phyloP scores from a whole-genome alignment of 1,140 invertebrate genomes.

The Matsumurasca onukii region DNA sequence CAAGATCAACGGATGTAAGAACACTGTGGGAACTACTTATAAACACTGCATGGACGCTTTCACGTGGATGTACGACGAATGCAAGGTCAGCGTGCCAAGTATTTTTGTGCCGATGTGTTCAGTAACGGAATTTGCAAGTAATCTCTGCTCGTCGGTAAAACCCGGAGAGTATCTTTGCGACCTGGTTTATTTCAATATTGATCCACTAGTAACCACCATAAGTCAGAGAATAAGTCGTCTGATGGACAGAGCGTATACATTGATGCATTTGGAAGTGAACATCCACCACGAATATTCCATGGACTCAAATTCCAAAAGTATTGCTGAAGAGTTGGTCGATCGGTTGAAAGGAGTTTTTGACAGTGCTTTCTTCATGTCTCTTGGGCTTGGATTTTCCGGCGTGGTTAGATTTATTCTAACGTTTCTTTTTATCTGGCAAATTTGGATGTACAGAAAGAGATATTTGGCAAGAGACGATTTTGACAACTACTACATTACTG shows the following conservation, averaged over 20 bases:
- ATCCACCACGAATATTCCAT: not conserved
- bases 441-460: not conserved
- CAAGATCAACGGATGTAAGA: constrained; percentile 16
- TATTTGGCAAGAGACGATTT: not conserved
- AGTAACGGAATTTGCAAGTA: not conserved
- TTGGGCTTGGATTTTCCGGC: not conserved
- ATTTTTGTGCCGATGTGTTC: not conserved
- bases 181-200: constrained; percentile 3
- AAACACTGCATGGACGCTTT: constrained; percentile 8
- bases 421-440: not conserved
- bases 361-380: not conserved
- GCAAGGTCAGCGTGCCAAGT: not conserved
- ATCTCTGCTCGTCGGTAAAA: not conserved
- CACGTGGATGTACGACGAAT: constrained; percentile 10
- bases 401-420: not conserved
- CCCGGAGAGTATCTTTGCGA: constrained; percentile 3
- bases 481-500: constrained; percentile 16
- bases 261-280: not conserved
- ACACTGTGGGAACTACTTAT: not conserved
- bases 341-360: not conserved
- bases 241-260: not conserved
- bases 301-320: not conserved
- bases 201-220: not conserved
- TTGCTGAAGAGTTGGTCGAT: not conserved
- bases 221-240: constrained; percentile 13